Evolutionary conservation across 2,113 vertebrate species (phyloP), one percentile per base, ranked within the genome.

Genomic region (Phrynocephalus versicolor): DNA sequence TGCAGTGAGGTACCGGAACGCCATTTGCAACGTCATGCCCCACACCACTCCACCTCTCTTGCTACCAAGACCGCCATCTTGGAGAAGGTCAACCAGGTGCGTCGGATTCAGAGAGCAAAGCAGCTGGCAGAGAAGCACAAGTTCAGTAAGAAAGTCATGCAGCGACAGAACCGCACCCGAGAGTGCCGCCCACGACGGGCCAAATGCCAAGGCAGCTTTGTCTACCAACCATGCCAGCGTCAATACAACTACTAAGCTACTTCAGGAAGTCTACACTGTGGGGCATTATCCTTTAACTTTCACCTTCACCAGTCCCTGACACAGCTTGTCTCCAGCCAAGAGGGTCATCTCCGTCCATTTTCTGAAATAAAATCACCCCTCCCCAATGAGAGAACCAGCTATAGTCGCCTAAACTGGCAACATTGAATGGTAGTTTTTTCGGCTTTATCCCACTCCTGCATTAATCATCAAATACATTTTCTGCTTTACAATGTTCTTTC

Each of bases 201-300:
- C 93, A 96, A 96, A 92, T 94, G 94, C 85, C 94, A 93, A 41
- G 96, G 97, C 91, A 96, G 95, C 96, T 98, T 97, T 88, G 92
- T 99, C 86, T 98, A 99, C 96, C 98, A 99, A 94, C 98, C 98
- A 85, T 96, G 96, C 97, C 98, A 98, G 95, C 98, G 98, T 91
- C 98, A 97, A 95, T 90, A 97, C 96, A 97, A 97, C 96, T 98
- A 99, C 96, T 99, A 96, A 98, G 88, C 90, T 86, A 58, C 76
- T 8, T 85, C 41, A 7, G 83, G 87, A 77, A 3, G 21, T 86
- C 89, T 37, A 71, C 33, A 55, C 86, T 30, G 1, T 74, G 8
- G 87, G 90, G 90, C 90, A 86, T 88, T 89, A 88, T 70, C 84
- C 87, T 55, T 87, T 60, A 87, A 86, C 67, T 72, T 78, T 83